Conservation (phyloP, 2,113 vertebrate genomes). For the Rhynchomys soricoides region DNA sequence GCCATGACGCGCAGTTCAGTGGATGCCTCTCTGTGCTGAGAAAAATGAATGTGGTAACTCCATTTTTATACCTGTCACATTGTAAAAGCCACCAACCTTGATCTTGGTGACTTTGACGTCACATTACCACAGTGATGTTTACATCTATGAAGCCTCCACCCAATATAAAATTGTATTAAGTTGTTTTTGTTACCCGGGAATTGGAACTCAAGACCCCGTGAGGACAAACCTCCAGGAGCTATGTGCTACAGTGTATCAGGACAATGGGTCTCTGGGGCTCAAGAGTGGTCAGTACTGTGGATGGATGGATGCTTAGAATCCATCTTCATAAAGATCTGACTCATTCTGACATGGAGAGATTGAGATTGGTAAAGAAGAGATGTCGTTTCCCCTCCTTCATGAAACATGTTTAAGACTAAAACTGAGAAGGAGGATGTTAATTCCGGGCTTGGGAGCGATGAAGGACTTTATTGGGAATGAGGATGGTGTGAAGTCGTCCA, state of each 20-base stretch:
- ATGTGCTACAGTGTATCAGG: not conserved
- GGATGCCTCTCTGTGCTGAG: not conserved
- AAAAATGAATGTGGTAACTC: not conserved
- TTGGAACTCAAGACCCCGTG: not conserved
- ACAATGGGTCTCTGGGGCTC: not conserved
- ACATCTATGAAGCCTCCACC: not conserved
- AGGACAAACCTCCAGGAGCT: not conserved
- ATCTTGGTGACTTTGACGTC: not conserved
- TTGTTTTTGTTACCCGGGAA: slow-evolving; percentile 11
- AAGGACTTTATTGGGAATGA: not conserved
- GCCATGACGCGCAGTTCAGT: not conserved
- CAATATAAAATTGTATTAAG: not conserved
- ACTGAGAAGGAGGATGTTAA: not conserved
- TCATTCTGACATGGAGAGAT: not conserved
- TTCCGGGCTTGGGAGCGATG: not conserved
- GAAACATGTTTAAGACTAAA: not conserved
- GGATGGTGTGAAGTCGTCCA: not conserved
- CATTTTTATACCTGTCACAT: not conserved
- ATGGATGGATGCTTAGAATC: not conserved
- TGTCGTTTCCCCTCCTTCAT: not conserved
- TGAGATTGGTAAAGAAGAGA: not conserved
- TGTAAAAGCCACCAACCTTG: not conserved
- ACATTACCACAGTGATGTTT: not conserved
- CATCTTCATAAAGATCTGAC: not conserved
- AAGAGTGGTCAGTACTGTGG: not conserved